These are phyloP conservation scores for Aurelia coerulea DNA, from an alignment of 30 jellyfish, hydroid and myxozoan species.

Conservation along the genomic window DNA sequence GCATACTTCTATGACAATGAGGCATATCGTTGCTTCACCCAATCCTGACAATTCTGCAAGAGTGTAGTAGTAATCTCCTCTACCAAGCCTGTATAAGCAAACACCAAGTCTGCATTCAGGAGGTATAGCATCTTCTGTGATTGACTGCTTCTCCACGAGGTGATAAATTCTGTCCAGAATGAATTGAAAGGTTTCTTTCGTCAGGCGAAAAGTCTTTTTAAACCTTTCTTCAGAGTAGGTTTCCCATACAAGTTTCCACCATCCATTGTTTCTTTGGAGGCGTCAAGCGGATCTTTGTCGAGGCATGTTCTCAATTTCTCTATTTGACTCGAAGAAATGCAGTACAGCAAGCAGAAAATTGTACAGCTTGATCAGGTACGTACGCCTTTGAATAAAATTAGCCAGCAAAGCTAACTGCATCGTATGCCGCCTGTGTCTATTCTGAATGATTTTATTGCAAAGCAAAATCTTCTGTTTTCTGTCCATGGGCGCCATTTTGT, in stretches of 20 bases:
- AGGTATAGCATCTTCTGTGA: constrained; percentile 30
- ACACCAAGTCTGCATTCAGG: constrained; percentile 67
- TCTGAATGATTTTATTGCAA: constrained; percentile 27
- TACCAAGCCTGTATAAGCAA: constrained; percentile 28
- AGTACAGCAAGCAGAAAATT: constrained; percentile 27
- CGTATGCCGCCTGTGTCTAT: background rate
- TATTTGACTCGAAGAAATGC: constrained; percentile 26
- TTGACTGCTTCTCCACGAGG: constrained; percentile 7
- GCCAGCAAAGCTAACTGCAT: constrained; percentile 48
- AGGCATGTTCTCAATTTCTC: too few relatives aligned
- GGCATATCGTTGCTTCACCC: constrained; percentile 32
- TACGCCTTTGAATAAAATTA: constrained; percentile 41
- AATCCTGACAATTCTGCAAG: constrained; percentile 45
- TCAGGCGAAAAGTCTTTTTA: constrained; percentile 30
- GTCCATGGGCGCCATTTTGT: constrained; percentile 36
- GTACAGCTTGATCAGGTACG: constrained; percentile 21
- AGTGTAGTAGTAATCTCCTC: constrained; percentile 37
- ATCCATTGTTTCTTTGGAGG: constrained; percentile 29
- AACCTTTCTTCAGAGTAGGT: constrained; percentile 39
- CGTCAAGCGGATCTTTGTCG: background rate
- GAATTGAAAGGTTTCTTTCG: constrained; percentile 34
- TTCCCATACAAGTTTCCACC: constrained; percentile 57
- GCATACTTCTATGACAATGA: constrained; percentile 22
- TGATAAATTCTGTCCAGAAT: constrained; percentile 26
- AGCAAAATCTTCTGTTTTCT: constrained; percentile 18